Evolutionary conservation across 2,797 vertebrate species (phyloP), one percentile per base, ranked within the genome.

Genomic region (Pagetopsis macropterus): DNA sequence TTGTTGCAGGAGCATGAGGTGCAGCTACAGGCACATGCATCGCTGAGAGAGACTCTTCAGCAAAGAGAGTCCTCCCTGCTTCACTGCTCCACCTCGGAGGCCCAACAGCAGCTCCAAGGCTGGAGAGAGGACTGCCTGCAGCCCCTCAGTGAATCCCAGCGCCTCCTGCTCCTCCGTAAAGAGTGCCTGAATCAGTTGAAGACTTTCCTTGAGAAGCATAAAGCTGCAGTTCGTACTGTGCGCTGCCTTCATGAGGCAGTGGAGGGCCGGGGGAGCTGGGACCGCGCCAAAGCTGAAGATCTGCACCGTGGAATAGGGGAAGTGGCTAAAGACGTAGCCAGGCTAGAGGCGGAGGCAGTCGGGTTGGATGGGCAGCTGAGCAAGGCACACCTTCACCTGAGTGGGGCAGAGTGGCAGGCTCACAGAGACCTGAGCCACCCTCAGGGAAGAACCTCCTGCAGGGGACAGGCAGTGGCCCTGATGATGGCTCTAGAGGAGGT

Each of bases 361-460:
- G 75, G 88, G 67, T 90, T 99, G n/a, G 98, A 99, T 44, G 88
- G 94, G n/a, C 68, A 90, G 63, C 92, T 99, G 43, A 92, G 94
- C 85, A 98, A 98, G 89, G 97, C 97, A 3, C 97, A 96, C 2
- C 95, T 96, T 73, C 95, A 96, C 58, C 91, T 99, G 67, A 94
- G 89, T 16, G 89, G 49, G 62, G 76, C 49, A 12, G 88, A 88
- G 77, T 90, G 23, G 91, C 91, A 50, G 14, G 94, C 94, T 61
- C 94, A 95, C 83, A 92, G 94, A 65, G 92, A 91, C 5, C 48
- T 70, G 8, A 93, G 94, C 21, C 71, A 95, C 33, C 95, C 85
- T 45, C 91, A 94, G 79, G 96, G 94, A 89, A 97, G 91, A 83
- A 93, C 94, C 3, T 93, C 97, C 31, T 97, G 95, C 80, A 95